Base-by-base conservation (phyloP, 2,888 invertebrate species). In the Parelbella ahira region DNA sequence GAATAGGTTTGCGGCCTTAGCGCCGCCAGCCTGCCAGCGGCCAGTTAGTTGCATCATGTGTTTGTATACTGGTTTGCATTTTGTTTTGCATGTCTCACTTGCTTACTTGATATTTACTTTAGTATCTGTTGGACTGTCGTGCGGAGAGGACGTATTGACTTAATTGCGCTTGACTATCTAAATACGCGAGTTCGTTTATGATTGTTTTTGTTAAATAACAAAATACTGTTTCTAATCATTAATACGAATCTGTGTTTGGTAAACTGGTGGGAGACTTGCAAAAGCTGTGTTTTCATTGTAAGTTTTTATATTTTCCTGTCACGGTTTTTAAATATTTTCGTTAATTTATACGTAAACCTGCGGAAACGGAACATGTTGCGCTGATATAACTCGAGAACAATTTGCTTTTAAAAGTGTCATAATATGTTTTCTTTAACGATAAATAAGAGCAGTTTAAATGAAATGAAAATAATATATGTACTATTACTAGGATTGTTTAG, bases 121-220 rank as follows among this genome's bases (percentile, higher is more conserved):
- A 39, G 38, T 39, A 19, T 24, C 23, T 39, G 38, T 39, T 30
- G 30, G 11, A 24, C 30, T 24, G 30, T 32, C 38, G 38, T 10
- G 38, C 24, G 7, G 9, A 24, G 29, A 24, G 38, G 29, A 19
- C 24, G 30, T 30, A 11, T 30, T n/a, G 8, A 7, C 23, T 15
- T 13, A 12, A 23, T 9, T n/a, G 18, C 8, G 6, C 10, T 12
- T 24, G 15, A 37, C 12, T 25, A 7, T 18, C 13, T 23, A n/a
- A n/a, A n/a, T n/a, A n/a, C 15, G 24, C 38, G 29, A 7, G 15
- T 23, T 30, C 18, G 9, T n/a, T n/a, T n/a, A 21, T 23, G 18
- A 18, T 8, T 30, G 29, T 23, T 15, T 37, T 27, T 7, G 15
- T 15, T 21, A 28, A 27, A 21, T 19, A 8, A 7, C 10, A 6